Percentiles rank a stretch among this genome's conserved stretches.
phyloP scores from a whole-genome alignment of 2,888 invertebrate genomes.

The Crepidodera aurea region DNA sequence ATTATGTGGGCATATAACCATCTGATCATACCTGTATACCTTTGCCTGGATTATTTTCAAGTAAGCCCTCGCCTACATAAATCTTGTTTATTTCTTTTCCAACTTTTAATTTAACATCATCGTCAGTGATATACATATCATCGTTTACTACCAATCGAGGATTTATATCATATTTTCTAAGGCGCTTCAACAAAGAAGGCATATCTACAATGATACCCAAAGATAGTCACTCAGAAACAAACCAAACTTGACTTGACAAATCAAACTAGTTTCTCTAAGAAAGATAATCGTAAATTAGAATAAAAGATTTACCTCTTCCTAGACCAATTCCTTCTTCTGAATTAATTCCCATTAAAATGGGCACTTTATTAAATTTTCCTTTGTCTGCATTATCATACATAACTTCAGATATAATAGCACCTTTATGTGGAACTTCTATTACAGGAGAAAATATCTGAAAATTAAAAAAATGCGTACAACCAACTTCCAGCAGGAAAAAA shows the following conservation, averaged over 20 bases:
- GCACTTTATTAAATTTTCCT: constrained; percentile 36
- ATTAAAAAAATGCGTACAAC: no score
- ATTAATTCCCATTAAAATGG: constrained; percentile 35
- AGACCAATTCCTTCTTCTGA: constrained; percentile 33
- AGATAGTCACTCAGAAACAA: no score
- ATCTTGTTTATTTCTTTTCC: constrained; percentile 36
- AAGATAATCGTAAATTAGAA: no score
- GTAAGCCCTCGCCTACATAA: constrained; percentile 34
- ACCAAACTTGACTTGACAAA: no score
- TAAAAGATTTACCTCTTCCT: no score
- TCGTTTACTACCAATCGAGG: constrained; percentile 27
- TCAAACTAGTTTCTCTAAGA: no score
- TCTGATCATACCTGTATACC: constrained; percentile 34
- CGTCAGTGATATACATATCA: constrained; percentile 35
- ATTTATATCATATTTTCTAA: constrained; percentile 29
- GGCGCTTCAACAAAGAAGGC: constrained; percentile 1
- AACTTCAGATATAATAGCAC: constrained; percentile 23
- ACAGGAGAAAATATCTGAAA: constrained; percentile 34
- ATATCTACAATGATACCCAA: constrained; percentile 28
- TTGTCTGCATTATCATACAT: constrained; percentile 29
- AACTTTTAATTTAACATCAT: constrained; percentile 15
- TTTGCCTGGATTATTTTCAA: constrained; percentile 32
- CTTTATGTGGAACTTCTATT: constrained; percentile 23
- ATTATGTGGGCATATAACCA: neutral
- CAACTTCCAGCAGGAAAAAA: no score